Evolutionary conservation across 2,888 invertebrate species (phyloP).

Genomic region (Pediacus dermestoides): DNA sequence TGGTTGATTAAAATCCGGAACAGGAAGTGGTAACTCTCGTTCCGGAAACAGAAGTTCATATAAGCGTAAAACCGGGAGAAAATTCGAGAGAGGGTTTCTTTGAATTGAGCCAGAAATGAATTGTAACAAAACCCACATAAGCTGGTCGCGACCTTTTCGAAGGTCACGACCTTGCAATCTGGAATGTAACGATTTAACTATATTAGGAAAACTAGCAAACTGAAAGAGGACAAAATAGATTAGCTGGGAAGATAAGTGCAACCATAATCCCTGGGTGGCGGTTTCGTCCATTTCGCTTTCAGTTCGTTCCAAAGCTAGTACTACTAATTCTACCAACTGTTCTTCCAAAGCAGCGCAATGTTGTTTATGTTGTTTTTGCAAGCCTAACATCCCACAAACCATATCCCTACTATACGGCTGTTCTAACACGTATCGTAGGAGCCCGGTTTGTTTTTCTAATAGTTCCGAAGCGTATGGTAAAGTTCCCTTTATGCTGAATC

Average conservation of each 20-base stretch:
- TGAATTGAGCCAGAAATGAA: slow-evolving; percentile 96
- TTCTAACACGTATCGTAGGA: slow-evolving; percentile 86
- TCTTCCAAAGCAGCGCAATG: slow-evolving; percentile 85
- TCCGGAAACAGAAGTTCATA: slow-evolving; percentile 92
- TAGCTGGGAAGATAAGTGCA: slow-evolving; percentile 88
- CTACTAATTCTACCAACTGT: slow-evolving; percentile 85
- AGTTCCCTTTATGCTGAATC: slow-evolving; percentile 68
- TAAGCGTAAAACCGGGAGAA: slow-evolving; percentile 83
- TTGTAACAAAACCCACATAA: slow-evolving; percentile 99
- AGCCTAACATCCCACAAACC: slow-evolving; percentile 90
- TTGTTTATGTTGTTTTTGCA: slow-evolving; percentile 78
- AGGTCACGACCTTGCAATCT: slow-evolving; percentile 61
- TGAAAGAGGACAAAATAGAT: slow-evolving; percentile 94
- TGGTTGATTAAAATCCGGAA: slow-evolving; percentile 85
- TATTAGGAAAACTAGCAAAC: slow-evolving; percentile 89
- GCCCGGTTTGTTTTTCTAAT: slow-evolving; percentile 80
- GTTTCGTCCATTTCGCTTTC: slow-evolving; percentile 62
- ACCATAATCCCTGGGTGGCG: slow-evolving; percentile 81
- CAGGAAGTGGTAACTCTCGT: slow-evolving; percentile 80
- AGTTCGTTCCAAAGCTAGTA: slow-evolving; percentile 88
- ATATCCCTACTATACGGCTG: slow-evolving; percentile 95
- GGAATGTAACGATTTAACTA: slow-evolving; percentile 84
- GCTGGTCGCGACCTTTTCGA: slow-evolving; percentile 87
- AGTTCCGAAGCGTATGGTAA: slow-evolving; percentile 87
- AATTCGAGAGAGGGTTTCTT: slow-evolving; percentile 85